These are phyloP conservation scores for Drosophila niveifrons DNA, from an alignment of 2,888 invertebrate genomes.

Conservation along the genomic window DNA sequence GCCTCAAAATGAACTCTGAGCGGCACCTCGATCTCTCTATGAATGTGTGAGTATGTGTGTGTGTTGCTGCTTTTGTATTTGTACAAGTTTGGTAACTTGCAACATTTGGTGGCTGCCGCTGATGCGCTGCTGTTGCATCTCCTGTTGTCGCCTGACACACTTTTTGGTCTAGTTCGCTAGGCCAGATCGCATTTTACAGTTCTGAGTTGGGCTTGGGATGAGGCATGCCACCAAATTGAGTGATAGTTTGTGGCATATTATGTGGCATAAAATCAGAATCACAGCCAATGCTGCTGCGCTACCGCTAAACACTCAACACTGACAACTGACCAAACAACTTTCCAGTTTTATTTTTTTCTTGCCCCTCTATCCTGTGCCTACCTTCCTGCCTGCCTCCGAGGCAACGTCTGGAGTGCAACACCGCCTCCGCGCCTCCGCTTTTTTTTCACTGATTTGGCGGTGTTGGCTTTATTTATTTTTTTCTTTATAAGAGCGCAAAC, in stretches of 20 bases:
- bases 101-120: slow-evolving; percentile 35
- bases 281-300: slow-evolving; percentile 21
- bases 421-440: slow-evolving; percentile 40
- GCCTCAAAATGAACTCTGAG: slow-evolving; percentile 28
- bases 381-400: slow-evolving; percentile 21
- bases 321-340: slow-evolving; percentile 80
- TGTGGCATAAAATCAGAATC: slow-evolving; percentile 47
- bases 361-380: slow-evolving; percentile 48
- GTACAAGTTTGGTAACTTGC: slow-evolving; percentile 21
- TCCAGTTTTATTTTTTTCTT: slow-evolving; percentile 73
- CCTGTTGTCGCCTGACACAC: slow-evolving; percentile 65
- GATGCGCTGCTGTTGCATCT: slow-evolving; percentile 39
- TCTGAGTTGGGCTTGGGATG: slow-evolving; percentile 27
- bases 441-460: slow-evolving; percentile 60
- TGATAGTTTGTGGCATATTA: slow-evolving; percentile 25
- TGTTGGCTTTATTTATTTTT: slow-evolving; percentile 71
- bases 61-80: slow-evolving; percentile 18
- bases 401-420: slow-evolving; percentile 39
- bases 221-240: slow-evolving; percentile 13
- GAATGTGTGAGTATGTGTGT: slow-evolving; percentile 1
- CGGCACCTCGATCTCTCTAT: slow-evolving; percentile 22
- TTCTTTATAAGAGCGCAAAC: slow-evolving; percentile 72
- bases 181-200: slow-evolving; percentile 54
- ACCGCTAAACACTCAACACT: slow-evolving; percentile 15
- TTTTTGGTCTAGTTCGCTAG: slow-evolving; percentile 45